These are phyloP conservation scores for Perodicticus potto DNA, from an alignment of 2,797 vertebrate genomes.

Conservation along the genomic window DNA sequence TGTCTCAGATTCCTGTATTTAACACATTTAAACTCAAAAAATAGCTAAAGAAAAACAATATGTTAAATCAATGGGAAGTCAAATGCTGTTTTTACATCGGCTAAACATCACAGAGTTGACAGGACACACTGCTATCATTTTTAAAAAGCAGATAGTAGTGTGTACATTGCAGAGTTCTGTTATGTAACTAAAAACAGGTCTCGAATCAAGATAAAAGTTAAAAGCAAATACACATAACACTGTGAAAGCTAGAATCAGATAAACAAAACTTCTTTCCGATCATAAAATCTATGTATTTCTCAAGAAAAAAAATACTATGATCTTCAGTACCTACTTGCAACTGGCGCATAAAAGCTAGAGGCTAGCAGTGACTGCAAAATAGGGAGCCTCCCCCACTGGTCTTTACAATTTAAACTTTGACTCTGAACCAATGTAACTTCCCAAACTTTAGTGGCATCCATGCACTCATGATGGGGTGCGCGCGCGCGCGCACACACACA, in stretches of 20 bases:
- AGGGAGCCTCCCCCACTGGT: not conserved
- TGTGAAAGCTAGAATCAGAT: slow-evolving; percentile 4
- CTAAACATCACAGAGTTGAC: slow-evolving; percentile 49
- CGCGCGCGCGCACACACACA: fast-evolving
- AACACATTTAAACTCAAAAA: slow-evolving; percentile 18
- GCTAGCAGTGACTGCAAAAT: not conserved
- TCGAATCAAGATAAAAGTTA: slow-evolving; percentile 67
- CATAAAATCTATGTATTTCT: slow-evolving; percentile 10
- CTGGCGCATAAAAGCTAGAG: not conserved
- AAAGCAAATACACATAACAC: slow-evolving; percentile 47
- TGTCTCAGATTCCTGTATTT: not conserved
- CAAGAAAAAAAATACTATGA: not conserved
- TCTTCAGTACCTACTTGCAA: not conserved
- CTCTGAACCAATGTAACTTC: slow-evolving; percentile 1
- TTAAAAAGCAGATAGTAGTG: slow-evolving; percentile 48
- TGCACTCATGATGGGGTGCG: not conserved
- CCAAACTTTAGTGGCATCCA: not conserved
- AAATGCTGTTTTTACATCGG: not conserved
- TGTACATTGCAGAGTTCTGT: slow-evolving; percentile 43
- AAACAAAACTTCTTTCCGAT: slow-evolving; percentile 39
- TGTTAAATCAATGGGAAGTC: not conserved
- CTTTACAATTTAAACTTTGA: slow-evolving; percentile 38
- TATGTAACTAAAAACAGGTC: slow-evolving; percentile 66
- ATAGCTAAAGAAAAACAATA: slow-evolving; percentile 23
- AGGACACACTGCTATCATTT: slow-evolving; percentile 26